Evolutionary conservation across 53 echinoderm and acorn worm genomes (phyloP).

Genomic region (Echinarachnius parma): DNA sequence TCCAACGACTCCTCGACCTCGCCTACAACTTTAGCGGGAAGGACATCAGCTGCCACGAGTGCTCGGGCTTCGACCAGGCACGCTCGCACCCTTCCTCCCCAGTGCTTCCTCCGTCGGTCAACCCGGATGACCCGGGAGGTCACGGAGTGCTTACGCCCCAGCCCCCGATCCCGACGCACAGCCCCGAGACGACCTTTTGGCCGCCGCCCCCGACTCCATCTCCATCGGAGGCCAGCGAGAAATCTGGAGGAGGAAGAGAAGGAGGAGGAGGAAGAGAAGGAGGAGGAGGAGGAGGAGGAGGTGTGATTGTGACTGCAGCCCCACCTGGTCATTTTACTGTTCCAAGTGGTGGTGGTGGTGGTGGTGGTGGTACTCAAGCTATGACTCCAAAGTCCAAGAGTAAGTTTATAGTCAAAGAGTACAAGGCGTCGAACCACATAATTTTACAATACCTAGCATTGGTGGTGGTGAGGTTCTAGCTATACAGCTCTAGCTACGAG

Average conservation of each 20-base stretch:
- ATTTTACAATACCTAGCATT: no score
- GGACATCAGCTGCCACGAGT: constrained; percentile 70
- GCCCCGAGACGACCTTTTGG: constrained; percentile 36
- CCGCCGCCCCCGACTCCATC: not conserved
- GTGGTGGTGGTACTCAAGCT: not conserved
- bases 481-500: no score
- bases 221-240: not conserved
- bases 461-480: no score
- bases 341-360: not conserved
- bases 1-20: constrained; percentile 84
- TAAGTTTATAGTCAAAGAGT: not conserved
- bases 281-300: constrained; percentile 14
- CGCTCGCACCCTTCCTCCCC: constrained; percentile 7
- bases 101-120: not conserved
- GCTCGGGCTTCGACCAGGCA: constrained; percentile 70
- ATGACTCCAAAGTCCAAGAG: not conserved
- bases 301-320: not conserved
- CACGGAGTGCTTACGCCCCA: constrained; percentile 31
- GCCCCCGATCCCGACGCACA: constrained; percentile 13
- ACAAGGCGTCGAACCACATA: no score
- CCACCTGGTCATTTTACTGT: not conserved
- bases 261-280: not conserved
- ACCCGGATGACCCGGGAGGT: not conserved
- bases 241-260: constrained; percentile 5
- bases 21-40: constrained; percentile 92